Evolutionary conservation across 2,888 invertebrate species (phyloP), one percentile per base, ranked within the genome.

Genomic region (Agrochola circellaris): DNA sequence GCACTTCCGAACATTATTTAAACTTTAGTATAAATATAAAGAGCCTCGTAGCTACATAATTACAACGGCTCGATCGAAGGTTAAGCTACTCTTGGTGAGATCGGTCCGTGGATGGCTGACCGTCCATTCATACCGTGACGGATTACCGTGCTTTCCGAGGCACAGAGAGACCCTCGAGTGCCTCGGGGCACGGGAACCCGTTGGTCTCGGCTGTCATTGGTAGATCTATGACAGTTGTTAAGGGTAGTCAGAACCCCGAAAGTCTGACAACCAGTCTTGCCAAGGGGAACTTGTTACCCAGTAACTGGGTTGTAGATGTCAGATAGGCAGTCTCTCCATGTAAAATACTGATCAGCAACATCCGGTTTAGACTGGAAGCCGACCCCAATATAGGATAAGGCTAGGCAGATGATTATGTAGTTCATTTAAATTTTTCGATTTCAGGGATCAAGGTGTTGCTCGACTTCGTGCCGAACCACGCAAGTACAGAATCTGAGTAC

Each of bases 401-500:
- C n/a, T 1, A 23, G 2, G 9, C 1, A 30, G 0, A 8, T n/a
- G 6, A n/a, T 42, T 9, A 42, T n/a, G 15, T 38, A 64, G 8
- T 26, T 42, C 2, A 26, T 20, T 23, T 23, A 1, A 8, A 30
- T 20, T 74, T 75, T 23, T 56, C 34, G 0, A 26, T 90, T 90
- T n/a, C 88, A 95, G 95, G 94, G 2, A 81, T 97, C 1, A 96
- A 97, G 91, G 97, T 98, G 0, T 94, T 98, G 2, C 91, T 98
- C 62, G 98, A 98, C 92, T 97, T 98, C 88, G 98, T 98, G 1
- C 98, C 98, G 0, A 97, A 97, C 87, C 97, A 97, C 83, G 97
- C 98, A 0, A 98, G 98, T 83, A 97, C 98, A 69, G 95, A 98
- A 84, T 98, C 99, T 68, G 97, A 97, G 3, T 99, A 99, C 98